phyloP scores from a whole-genome alignment of 2,888 invertebrate genomes.

The Homarus gammarus region DNA sequence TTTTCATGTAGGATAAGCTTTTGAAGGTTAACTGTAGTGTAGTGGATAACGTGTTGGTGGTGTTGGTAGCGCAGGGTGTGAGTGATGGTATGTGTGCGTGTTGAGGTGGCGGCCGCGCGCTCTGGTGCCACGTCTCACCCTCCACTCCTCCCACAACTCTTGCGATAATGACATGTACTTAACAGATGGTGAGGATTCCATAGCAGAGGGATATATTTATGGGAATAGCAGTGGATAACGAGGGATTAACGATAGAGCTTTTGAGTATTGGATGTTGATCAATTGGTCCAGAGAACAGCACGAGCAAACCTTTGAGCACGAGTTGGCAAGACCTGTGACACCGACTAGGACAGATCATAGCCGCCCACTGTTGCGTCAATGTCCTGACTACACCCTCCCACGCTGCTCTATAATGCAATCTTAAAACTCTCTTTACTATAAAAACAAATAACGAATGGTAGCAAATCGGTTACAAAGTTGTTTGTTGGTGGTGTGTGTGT shows the following conservation, averaged over 20 bases:
- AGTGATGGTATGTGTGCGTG: slow-evolving; percentile 69
- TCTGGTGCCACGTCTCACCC: slow-evolving; percentile 24
- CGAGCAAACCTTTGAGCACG: neutral
- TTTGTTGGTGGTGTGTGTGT: neutral
- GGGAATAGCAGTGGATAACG: too few relatives aligned
- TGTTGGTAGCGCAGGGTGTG: slow-evolving; percentile 47
- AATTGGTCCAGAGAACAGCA: neutral
- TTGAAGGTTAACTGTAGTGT: neutral
- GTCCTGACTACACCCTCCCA: neutral
- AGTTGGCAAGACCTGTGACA: slow-evolving; percentile 35
- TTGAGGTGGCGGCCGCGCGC: slow-evolving; percentile 57
- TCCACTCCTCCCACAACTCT: neutral
- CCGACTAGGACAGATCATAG: slow-evolving; percentile 20
- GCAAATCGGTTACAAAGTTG: too few relatives aligned
- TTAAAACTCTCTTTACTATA: too few relatives aligned
- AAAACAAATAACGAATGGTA: too few relatives aligned
- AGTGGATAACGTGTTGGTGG: neutral
- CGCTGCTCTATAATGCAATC: neutral
- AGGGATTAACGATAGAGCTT: too few relatives aligned
- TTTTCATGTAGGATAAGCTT: too few relatives aligned
- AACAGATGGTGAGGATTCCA: too few relatives aligned
- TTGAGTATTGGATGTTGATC: neutral
- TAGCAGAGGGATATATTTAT: too few relatives aligned
- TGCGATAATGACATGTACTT: too few relatives aligned
- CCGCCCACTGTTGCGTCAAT: slow-evolving; percentile 31